These are phyloP conservation scores for Rhingia campestris DNA, from an alignment of 2,888 invertebrate species.

Conservation along the genomic window DNA sequence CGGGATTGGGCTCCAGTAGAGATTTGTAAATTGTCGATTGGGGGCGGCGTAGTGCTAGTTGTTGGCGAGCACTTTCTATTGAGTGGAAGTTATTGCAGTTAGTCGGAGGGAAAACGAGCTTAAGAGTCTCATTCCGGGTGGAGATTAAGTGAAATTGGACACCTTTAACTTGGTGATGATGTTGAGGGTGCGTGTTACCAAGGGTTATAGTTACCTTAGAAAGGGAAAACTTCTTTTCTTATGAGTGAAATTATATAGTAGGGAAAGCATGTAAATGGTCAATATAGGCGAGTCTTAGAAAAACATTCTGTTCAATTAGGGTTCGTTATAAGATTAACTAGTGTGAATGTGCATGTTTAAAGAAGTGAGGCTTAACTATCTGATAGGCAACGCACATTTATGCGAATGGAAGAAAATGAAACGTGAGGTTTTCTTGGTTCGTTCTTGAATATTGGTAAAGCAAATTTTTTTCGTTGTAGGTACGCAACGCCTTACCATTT, in stretches of 20 bases:
- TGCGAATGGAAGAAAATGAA: too few species aligned
- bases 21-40: slow-evolving; percentile 31
- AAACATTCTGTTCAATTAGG: slow-evolving; percentile 25
- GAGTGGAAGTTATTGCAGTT: slow-evolving; percentile 70
- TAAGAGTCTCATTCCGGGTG: slow-evolving; percentile 40
- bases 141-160: slow-evolving; percentile 67
- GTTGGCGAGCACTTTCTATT: slow-evolving; percentile 59
- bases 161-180: slow-evolving; percentile 29
- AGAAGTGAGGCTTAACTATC: too few species aligned
- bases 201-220: slow-evolving; percentile 36
- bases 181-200: slow-evolving; percentile 43
- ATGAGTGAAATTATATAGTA: not conserved
- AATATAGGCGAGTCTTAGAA: not conserved
- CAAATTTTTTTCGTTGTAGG: too few species aligned
- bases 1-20: slow-evolving; percentile 1
- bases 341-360: too few species aligned
- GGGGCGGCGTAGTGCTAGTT: slow-evolving; percentile 27
- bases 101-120: slow-evolving; percentile 29
- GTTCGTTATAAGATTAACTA: not conserved
- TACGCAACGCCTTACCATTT: too few species aligned
- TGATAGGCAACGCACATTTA: too few species aligned
- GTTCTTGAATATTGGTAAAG: too few species aligned
- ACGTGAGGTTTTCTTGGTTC: too few species aligned
- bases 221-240: not conserved
- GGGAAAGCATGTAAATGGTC: slow-evolving; percentile 14